Evolutionary conservation across 2,113 vertebrate species (phyloP).

Genomic region (Stegastes partitus): DNA sequence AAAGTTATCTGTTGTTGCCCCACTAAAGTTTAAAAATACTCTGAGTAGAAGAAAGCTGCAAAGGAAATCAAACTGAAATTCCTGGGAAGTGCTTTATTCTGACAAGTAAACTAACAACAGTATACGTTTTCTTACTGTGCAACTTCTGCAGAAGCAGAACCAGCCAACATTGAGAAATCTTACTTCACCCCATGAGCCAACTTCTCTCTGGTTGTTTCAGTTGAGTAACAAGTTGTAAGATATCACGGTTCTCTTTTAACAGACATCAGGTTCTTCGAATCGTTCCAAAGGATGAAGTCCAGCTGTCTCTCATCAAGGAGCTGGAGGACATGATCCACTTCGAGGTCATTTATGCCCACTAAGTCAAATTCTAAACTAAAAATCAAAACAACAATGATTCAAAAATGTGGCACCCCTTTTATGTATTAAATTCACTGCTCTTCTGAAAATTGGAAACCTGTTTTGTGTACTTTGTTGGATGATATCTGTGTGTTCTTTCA

Average conservation of each 20-base stretch:
- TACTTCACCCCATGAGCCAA: too few species aligned
- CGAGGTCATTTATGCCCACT: constrained; percentile 77
- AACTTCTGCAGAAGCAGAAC: too few species aligned
- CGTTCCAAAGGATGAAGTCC: constrained; percentile 75
- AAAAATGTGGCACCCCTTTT: background rate
- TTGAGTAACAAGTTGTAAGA: constrained; percentile 14
- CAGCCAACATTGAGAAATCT: too few species aligned
- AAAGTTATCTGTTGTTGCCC: too few species aligned
- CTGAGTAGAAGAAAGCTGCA: too few species aligned
- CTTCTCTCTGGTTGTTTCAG: too few species aligned
- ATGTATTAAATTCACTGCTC: background rate
- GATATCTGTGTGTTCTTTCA: constrained; percentile 60
- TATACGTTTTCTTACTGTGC: too few species aligned
- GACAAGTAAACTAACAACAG: too few species aligned
- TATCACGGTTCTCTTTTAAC: constrained; percentile 22
- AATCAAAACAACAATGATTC: background rate
- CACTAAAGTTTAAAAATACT: too few species aligned
- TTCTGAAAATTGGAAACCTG: background rate
- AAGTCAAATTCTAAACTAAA: background rate
- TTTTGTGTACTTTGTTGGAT: background rate
- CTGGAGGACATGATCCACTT: constrained; percentile 80
- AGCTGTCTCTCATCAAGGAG: constrained; percentile 83
- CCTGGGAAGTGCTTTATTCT: too few species aligned
- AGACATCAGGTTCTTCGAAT: constrained; percentile 94
- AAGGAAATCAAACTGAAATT: too few species aligned